phyloP scores from a whole-genome alignment of 2,113 vertebrate species.

The Pagrus major region DNA sequence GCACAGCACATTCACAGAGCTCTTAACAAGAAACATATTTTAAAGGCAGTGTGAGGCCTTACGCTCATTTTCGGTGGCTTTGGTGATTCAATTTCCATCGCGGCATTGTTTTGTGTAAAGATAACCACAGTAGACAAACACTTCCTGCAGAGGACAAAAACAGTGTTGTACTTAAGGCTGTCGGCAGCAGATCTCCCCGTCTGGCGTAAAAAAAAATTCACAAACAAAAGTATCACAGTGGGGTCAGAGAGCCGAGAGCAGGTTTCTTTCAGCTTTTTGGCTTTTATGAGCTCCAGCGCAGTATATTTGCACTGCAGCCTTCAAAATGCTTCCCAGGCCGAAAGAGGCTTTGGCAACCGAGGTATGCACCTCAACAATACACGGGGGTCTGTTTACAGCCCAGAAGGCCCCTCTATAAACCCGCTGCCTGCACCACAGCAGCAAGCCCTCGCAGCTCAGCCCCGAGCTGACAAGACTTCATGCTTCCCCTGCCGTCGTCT shows the following conservation, averaged over 20 bases:
- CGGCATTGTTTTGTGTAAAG: conserved; percentile 44
- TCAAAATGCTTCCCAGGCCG: conserved; percentile 66
- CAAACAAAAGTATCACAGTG: conserved; percentile 58
- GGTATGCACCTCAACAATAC: conserved; percentile 77
- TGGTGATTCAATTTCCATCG: conserved; percentile 58
- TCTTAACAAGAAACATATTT: conserved; percentile 72
- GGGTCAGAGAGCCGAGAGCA: conserved; percentile 62
- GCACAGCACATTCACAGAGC: conserved; percentile 56
- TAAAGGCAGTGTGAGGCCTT: conserved; percentile 21
- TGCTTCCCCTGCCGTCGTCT: conserved; percentile 33
- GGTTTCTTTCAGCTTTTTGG: conserved; percentile 69
- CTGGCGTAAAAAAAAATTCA: conserved; percentile 40
- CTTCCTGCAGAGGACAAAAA: conserved; percentile 51
- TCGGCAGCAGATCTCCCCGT: conserved; percentile 30
- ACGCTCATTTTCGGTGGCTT: conserved; percentile 44
- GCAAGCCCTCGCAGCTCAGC: conserved; percentile 17
- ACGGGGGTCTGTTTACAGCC: conserved; percentile 76
- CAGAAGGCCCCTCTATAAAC: conserved; percentile 75
- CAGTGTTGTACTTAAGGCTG: conserved; percentile 28
- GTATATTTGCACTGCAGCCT: conserved; percentile 75
- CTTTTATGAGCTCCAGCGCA: conserved; percentile 73
- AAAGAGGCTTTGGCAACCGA: conserved; percentile 70
- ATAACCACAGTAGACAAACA: conserved; percentile 58
- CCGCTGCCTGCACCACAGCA: conserved; percentile 44
- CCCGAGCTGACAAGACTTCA: conserved; percentile 31